Conservation (phyloP, 2,113 vertebrate genomes). For the Leuciscus idus region DNA sequence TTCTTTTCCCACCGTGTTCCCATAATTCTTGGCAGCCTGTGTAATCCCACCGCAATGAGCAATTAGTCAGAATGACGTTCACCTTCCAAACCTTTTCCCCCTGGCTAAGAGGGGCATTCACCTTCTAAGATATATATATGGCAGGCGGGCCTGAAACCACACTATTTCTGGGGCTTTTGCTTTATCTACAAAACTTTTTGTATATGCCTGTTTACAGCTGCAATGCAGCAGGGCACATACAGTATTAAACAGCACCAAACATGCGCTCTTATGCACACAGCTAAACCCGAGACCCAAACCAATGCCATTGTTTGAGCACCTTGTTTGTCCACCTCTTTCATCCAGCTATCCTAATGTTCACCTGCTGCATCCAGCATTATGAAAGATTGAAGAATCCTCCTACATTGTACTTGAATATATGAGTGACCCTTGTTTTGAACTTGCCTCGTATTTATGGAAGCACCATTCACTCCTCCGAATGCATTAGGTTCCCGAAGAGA, state of each 20-base stretch:
- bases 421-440: neutral
- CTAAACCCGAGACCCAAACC: neutral
- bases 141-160: neutral
- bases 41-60: constrained; percentile 47
- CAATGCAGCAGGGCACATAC: constrained; percentile 19
- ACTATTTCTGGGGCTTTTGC: neutral
- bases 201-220: constrained; percentile 4
- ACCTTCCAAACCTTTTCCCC: constrained; percentile 54
- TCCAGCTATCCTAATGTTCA: neutral
- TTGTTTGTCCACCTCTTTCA: neutral
- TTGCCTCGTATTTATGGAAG: constrained; percentile 10
- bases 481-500: neutral
- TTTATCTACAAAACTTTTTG: neutral
- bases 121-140: constrained; percentile 37
- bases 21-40: constrained; percentile 47
- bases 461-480: neutral
- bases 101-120: constrained; percentile 53
- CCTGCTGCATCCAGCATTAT: constrained; percentile 2
- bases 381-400: constrained; percentile 15
- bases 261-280: neutral
- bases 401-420: neutral
- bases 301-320: neutral
- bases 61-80: constrained; percentile 56
- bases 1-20: constrained; percentile 25
- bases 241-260: constrained; percentile 3